Conservation (phyloP, 2,888 invertebrate species). For the Calameuta idolon region DNA sequence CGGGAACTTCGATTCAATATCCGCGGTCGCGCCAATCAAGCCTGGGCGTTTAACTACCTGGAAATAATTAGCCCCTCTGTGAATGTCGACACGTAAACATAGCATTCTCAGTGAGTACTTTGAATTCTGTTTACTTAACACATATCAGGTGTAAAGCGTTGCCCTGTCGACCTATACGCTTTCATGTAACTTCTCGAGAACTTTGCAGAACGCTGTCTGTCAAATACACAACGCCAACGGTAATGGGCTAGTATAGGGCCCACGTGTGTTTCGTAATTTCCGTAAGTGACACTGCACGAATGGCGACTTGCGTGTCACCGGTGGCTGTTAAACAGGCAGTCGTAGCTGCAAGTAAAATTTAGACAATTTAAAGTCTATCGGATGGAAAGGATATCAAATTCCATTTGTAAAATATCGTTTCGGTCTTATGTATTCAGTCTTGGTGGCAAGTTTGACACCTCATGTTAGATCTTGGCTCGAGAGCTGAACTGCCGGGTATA, state of each 20-base stretch:
- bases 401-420: neutral
- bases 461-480: neutral
- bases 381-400: neutral
- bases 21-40: slow-evolving; percentile 48
- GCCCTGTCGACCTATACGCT: neutral
- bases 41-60: slow-evolving; percentile 33
- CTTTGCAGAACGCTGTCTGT: neutral
- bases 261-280: neutral
- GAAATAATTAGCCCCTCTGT: slow-evolving; percentile 43
- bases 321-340: neutral
- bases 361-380: neutral
- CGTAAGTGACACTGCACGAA: neutral
- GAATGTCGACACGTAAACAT: neutral
- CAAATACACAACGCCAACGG: neutral
- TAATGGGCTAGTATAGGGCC: neutral
- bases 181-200: neutral
- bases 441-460: neutral
- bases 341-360: neutral
- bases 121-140: neutral
- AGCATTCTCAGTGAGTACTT: neutral
- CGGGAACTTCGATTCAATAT: slow-evolving; percentile 44
- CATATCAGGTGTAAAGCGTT: neutral
- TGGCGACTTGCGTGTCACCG: neutral
- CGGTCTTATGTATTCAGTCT: neutral
- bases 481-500: neutral